Evolutionary conservation across 2,113 vertebrate species (phyloP).

Genomic region (Numida meleagris): DNA sequence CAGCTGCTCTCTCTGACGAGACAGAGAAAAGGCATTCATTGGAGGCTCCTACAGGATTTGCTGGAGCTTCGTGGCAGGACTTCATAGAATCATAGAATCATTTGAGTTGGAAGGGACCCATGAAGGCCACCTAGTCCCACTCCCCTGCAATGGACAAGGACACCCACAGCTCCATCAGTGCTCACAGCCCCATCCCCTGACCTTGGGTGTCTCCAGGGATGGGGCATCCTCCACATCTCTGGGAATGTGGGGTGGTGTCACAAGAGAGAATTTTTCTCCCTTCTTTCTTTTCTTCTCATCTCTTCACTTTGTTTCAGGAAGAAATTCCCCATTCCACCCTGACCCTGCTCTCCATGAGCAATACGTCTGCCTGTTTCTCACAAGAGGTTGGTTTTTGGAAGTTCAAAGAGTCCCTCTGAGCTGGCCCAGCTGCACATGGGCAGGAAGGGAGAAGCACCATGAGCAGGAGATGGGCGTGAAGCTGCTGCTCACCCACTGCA

Average conservation of each 20-base stretch:
- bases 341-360: neutral
- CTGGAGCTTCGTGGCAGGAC: neutral
- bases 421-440: neutral
- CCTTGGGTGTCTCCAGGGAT: too few relatives aligned
- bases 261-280: neutral
- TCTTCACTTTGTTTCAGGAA: neutral
- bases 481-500: accelerated
- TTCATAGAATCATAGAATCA: too few relatives aligned
- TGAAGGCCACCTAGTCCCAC: too few relatives aligned
- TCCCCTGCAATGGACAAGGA: too few relatives aligned
- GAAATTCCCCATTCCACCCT: neutral
- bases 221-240: too few relatives aligned
- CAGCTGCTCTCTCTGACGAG: neutral
- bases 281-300: neutral
- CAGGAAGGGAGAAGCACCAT: neutral
- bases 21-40: neutral
- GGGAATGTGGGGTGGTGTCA: too few relatives aligned
- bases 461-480: neutral
- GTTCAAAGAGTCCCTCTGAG: too few relatives aligned
- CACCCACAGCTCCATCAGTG: too few relatives aligned
- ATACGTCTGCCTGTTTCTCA: neutral
- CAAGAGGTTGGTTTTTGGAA: neutral
- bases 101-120: too few relatives aligned
- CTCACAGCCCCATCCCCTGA: too few relatives aligned
- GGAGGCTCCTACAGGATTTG: neutral